Evolutionary conservation across 2,113 vertebrate species (phyloP), one percentile per base, ranked within the genome.

Genomic region (Microcebus lehilahytsara): DNA sequence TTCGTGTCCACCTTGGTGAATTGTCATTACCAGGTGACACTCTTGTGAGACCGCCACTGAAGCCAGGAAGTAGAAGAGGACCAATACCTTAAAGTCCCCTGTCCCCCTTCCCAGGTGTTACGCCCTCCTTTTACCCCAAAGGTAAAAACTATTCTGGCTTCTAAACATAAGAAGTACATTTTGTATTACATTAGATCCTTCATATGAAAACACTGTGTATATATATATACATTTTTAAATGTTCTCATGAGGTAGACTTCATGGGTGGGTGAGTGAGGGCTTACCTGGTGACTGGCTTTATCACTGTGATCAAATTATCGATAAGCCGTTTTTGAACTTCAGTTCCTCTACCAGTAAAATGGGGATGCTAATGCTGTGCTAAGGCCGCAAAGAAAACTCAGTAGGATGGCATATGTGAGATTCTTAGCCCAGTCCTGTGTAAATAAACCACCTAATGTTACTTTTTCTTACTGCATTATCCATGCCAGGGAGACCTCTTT

Each of bases 401-500:
- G 9, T n/a, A n/a, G 7, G 69, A 60, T 32, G 32, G 58, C 20
- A 8, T 23, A 1, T 3, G 3, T 3, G 22, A 32, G 64, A 79
- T 53, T 23, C 71, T 90, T 23, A 56, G 14, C 27, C 30, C 37
- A 46, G 32, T 34, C 83, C 40, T 67, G 51, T 51, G 5, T 77
- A 4, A 42, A 77, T 69, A 89, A 56, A 37, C 86, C n/a, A 37
- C 27, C 58, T 37, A 23, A 75, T 42, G 75, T 77, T 20, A 20
- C 19, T 89, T 93, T 75, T 81, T 32, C 27, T 58, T 20, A 49
- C 64, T 7, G 20, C 20, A 4, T 60, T 75, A 8, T 42, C n/a
- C 12, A 0, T 16, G 17, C 40, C n/a, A n/a, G 49, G 0, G 0
- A 56, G 34, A 2, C 30, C 22, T 64, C 23, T 4, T 10, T 32